Evolutionary conservation across 2,113 vertebrate genomes (phyloP), one percentile per base, ranked within the genome.

Genomic region (Lichenostomus cassidix): DNA sequence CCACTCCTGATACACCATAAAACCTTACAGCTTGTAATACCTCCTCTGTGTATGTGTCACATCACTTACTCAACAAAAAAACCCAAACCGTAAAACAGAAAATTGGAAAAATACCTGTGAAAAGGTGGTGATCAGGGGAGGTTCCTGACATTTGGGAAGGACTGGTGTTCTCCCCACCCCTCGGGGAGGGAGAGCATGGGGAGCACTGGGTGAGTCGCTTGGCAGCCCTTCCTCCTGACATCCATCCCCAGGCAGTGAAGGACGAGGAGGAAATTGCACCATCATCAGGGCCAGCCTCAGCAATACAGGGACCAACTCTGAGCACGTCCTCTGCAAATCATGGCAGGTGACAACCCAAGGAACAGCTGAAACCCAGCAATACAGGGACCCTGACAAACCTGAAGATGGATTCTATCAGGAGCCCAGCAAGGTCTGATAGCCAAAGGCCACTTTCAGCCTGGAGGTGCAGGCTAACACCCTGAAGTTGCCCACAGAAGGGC

Each of bases 301-400:
- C 0, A 1, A 18, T 13, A 25, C 0, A 0, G 4, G 13, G 5
- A 11, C 42, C 7, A 6, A 3, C 33, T 39, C 19, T 12, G 44
- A 71, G 59, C 9, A 5, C 0, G 0, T 15, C 29, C 27, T 62
- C 42, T 11, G 12, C 49, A 64, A 42, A n/a, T 28, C 27, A n/a
- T 0, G 1, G 49, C 46, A 60, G 35, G 23, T 11, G 31, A 25
- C 15, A 70, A 53, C 17, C 44, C 22, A 4, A 55, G 67, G 64
- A 87, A 47, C 25, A 79, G 70, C 31, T 42, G 41, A 10, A 69
- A 27, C 9, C 18, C 58, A 24, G 2, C n/a, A 8, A 37, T 7
- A 37, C 20, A 42, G 14, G 3, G 15, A 47, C 11, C 4, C 27
- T 24, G 19, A 29, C 4, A 59, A 73, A 68, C 23, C 23, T 23